Conservation (phyloP, 2,113 vertebrate genomes). For the Psittacara wagleri region DNA sequence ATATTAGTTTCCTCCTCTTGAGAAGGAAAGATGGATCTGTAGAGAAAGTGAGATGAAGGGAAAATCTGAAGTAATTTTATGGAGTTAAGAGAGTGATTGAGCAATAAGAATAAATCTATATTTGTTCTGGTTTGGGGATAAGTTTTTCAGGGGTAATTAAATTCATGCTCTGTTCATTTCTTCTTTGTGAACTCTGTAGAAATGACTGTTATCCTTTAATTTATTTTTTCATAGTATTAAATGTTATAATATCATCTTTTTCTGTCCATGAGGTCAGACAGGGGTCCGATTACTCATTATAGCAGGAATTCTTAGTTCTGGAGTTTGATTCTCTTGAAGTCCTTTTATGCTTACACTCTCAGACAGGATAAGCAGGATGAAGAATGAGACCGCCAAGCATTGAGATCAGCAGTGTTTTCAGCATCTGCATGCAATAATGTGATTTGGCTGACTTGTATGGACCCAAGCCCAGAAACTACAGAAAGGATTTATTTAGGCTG, state of each 20-base stretch:
- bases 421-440: background rate
- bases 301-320: background rate
- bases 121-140: background rate
- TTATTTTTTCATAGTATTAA: background rate
- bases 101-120: background rate
- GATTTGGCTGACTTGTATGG: background rate
- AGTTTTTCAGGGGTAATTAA: background rate
- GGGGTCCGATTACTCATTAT: background rate
- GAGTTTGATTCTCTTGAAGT: background rate
- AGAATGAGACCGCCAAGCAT: background rate
- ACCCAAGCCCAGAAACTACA: background rate
- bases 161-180: background rate
- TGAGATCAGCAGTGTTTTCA: constrained; percentile 27
- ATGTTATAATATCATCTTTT: background rate
- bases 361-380: background rate
- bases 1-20: background rate
- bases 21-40: background rate
- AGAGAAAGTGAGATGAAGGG: background rate
- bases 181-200: background rate
- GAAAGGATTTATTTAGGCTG: background rate
- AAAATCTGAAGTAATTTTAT: background rate
- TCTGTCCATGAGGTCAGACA: background rate
- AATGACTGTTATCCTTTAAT: background rate
- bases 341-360: background rate
- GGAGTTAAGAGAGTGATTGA: background rate